Percentiles rank a stretch among this genome's conserved stretches.
Evolutionary conservation across 2,888 invertebrate genomes (phyloP).

Genomic region (Acleris literana): DNA sequence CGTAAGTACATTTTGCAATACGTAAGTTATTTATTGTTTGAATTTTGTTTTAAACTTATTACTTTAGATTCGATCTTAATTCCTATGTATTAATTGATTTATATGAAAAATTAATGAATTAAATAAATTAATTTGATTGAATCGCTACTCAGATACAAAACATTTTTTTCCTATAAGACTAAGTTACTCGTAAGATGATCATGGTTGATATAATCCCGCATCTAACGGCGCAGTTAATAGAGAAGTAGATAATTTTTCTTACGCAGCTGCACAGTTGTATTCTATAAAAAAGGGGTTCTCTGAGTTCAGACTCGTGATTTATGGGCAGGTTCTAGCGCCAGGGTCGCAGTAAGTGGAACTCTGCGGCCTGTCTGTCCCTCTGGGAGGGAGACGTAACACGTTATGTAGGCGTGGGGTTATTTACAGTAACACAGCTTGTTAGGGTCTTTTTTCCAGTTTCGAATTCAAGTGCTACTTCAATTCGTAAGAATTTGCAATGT

Average conservation of each 20-base stretch:
- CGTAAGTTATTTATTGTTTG: too few relatives aligned
- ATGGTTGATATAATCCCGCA: neutral
- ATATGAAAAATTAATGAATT: too few relatives aligned
- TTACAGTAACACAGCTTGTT: slow-evolving; percentile 17
- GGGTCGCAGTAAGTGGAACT: slow-evolving; percentile 24
- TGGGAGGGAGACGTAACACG: slow-evolving; percentile 13
- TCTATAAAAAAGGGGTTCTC: slow-evolving; percentile 32
- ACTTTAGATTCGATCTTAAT: too few relatives aligned
- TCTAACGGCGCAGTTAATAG: slow-evolving; percentile 9
- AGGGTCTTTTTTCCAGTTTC: slow-evolving; percentile 1
- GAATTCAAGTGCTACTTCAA: neutral
- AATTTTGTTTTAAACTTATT: too few relatives aligned
- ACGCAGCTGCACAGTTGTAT: slow-evolving; percentile 30
- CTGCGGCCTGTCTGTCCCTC: slow-evolving; percentile 29
- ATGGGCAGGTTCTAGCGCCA: slow-evolving; percentile 16
- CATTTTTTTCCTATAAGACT: too few relatives aligned
- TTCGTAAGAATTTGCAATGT: too few relatives aligned
- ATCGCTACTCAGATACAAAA: too few relatives aligned
- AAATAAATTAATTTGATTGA: too few relatives aligned
- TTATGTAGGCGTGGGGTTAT: slow-evolving; percentile 24
- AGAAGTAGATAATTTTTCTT: slow-evolving; percentile 26
- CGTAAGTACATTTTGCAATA: too few relatives aligned
- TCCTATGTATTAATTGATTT: too few relatives aligned
- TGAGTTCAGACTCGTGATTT: slow-evolving; percentile 24
- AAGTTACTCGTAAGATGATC: neutral